These are phyloP conservation scores for Cerastis rubricosa DNA, from an alignment of 2,888 invertebrate species.

Conservation along the genomic window DNA sequence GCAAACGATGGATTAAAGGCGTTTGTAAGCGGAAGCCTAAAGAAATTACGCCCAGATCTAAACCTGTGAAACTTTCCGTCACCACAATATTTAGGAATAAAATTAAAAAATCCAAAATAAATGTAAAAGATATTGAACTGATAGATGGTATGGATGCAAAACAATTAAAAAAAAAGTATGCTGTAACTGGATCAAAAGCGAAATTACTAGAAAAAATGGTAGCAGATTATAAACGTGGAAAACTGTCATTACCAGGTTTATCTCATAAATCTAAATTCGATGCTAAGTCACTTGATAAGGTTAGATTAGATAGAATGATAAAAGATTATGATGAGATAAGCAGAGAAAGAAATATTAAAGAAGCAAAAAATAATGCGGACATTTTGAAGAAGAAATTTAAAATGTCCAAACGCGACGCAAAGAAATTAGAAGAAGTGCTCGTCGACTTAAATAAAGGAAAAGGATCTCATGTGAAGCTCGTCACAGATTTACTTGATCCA, in stretches of 20 bases:
- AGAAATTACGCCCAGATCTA: slow-evolving; percentile 7
- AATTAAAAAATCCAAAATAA: slow-evolving; percentile 62
- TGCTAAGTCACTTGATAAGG: slow-evolving; percentile 64
- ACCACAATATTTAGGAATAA: slow-evolving; percentile 67
- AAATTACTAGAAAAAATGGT: slow-evolving; percentile 70
- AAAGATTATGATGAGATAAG: slow-evolving; percentile 61
- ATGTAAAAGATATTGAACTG: slow-evolving; percentile 66
- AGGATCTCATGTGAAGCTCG: slow-evolving; percentile 35
- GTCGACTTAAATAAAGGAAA: slow-evolving; percentile 36
- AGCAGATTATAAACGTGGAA: slow-evolving; percentile 68
- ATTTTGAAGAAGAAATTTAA: slow-evolving; percentile 49
- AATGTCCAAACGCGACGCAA: slow-evolving; percentile 28
- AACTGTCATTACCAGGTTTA: slow-evolving; percentile 63
- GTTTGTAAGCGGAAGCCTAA: slow-evolving; percentile 42
- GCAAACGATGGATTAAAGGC: slow-evolving; percentile 35
- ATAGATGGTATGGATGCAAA: slow-evolving; percentile 61
- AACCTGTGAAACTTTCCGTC: slow-evolving; percentile 12
- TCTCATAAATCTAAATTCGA: slow-evolving; percentile 66
- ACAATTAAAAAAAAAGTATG: slow-evolving; percentile 66
- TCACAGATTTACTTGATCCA: slow-evolving; percentile 42
- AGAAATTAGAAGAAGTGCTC: slow-evolving; percentile 39
- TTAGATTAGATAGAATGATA: slow-evolving; percentile 64
- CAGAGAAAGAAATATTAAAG: slow-evolving; percentile 48
- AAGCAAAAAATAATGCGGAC: slow-evolving; percentile 36
- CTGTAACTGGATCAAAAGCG: slow-evolving; percentile 65